Percentiles rank a stretch among this genome's conserved stretches.
phyloP scores from a whole-genome alignment of 2,888 invertebrate genomes.

The Nymphalis polychloros region DNA sequence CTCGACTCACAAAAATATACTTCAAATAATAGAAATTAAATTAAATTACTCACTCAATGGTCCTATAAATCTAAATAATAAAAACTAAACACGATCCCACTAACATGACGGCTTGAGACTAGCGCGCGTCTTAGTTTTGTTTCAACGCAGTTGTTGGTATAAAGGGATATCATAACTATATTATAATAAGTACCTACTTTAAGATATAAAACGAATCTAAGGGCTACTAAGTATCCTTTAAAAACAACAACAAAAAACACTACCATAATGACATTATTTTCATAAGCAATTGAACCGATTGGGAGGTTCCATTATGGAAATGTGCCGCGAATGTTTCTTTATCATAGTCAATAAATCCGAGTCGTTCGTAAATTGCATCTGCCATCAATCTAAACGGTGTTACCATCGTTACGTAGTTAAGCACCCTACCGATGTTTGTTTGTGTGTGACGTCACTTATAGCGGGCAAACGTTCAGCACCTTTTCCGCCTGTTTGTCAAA shows the following conservation, averaged over 20 bases:
- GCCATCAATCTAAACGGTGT: conserved; percentile 78
- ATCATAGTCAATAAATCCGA: conserved; percentile 75
- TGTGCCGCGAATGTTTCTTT: conserved; percentile 62
- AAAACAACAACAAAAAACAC: conserved; percentile 1
- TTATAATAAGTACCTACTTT: neutral
- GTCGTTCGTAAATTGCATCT: conserved; percentile 78
- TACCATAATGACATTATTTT: conserved; percentile 20
- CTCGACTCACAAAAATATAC: too few relatives aligned
- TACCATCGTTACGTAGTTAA: conserved; percentile 75
- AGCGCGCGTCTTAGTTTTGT: too few relatives aligned
- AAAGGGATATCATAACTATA: neutral
- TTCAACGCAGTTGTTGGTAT: too few relatives aligned
- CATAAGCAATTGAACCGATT: conserved; percentile 46
- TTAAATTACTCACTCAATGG: too few relatives aligned
- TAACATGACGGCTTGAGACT: too few relatives aligned
- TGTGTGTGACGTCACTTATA: conserved; percentile 44
- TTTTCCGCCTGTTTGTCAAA: too few relatives aligned
- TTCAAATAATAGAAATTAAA: too few relatives aligned
- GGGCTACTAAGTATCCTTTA: neutral
- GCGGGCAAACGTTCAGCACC: conserved; percentile 34
- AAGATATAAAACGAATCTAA: neutral
- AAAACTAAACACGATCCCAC: too few relatives aligned
- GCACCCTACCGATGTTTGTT: conserved; percentile 57
- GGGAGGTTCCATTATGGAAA: conserved; percentile 56
- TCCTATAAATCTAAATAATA: too few relatives aligned